Percentiles rank a stretch among this genome's conserved stretches.
Conservation (phyloP, 1,140 invertebrate species). For the Apocrypta bakeri region DNA sequence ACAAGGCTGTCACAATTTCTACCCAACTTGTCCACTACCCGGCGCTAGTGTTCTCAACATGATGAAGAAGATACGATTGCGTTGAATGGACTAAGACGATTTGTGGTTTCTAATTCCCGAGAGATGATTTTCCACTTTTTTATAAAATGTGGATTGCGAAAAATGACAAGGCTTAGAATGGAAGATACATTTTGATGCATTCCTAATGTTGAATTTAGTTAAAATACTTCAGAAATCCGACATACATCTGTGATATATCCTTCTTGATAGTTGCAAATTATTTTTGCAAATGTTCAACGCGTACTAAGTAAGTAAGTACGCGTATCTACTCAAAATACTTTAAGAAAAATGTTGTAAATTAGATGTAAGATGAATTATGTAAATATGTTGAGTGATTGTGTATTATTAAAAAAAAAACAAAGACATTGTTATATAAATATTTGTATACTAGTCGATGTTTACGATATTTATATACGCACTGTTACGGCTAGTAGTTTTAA, state of each 20-base stretch:
- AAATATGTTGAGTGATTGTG: background rate
- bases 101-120: background rate
- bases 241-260: constrained; percentile 29
- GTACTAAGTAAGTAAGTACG: background rate
- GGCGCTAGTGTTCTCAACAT: constrained; percentile 80
- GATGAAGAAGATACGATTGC: constrained; percentile 78
- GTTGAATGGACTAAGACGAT: background rate
- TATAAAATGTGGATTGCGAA: background rate
- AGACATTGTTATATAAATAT: background rate
- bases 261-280: background rate
- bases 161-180: background rate
- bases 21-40: constrained; percentile 81
- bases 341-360: background rate
- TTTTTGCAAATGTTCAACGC: too few relatives aligned
- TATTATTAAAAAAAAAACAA: background rate
- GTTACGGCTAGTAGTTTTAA: background rate
- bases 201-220: background rate
- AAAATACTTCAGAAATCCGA: background rate
- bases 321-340: background rate
- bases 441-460: constrained; percentile 7
- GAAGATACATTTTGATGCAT: background rate
- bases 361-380: background rate
- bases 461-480: background rate
- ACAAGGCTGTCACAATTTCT: constrained; percentile 83
- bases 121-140: background rate